These are phyloP conservation scores for Sebastes umbrosus DNA, from an alignment of 2,797 vertebrate species.

Conservation along the genomic window DNA sequence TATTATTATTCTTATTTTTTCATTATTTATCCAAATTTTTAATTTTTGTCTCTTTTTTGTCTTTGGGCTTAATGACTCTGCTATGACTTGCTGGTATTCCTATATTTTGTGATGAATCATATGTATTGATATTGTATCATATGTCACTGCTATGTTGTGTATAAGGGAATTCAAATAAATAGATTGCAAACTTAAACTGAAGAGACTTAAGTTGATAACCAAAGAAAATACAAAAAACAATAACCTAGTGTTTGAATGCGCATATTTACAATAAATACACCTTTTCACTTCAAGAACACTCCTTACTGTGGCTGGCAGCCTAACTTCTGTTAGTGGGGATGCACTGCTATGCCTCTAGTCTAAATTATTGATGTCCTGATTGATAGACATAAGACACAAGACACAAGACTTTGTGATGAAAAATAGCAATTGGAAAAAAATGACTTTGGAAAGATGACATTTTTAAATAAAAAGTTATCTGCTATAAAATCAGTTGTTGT, in stretches of 20 bases:
- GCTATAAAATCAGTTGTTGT: not conserved
- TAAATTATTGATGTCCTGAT: not conserved
- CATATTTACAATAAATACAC: not conserved
- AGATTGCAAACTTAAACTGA: not conserved
- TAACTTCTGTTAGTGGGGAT: not conserved
- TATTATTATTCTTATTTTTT: no score
- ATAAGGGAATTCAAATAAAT: no score
- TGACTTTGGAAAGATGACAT: rapidly evolving
- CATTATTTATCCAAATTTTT: no score
- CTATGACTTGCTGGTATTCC: no score
- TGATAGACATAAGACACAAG: not conserved
- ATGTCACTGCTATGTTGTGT: no score
- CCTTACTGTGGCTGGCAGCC: not conserved
- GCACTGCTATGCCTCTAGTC: not conserved
- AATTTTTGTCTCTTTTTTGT: no score
- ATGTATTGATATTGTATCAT: no score
- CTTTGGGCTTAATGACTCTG: no score
- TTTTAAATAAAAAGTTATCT: rapidly evolving
- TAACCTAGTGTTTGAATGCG: not conserved
- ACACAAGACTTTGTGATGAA: not conserved
- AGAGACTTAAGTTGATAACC: not conserved
- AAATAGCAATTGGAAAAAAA: not conserved
- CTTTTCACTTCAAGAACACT: not conserved
- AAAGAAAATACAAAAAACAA: not conserved
- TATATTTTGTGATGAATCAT: no score